Evolutionary conservation across 2,113 vertebrate genomes (phyloP).

Genomic region (Nansenia antarctica): DNA sequence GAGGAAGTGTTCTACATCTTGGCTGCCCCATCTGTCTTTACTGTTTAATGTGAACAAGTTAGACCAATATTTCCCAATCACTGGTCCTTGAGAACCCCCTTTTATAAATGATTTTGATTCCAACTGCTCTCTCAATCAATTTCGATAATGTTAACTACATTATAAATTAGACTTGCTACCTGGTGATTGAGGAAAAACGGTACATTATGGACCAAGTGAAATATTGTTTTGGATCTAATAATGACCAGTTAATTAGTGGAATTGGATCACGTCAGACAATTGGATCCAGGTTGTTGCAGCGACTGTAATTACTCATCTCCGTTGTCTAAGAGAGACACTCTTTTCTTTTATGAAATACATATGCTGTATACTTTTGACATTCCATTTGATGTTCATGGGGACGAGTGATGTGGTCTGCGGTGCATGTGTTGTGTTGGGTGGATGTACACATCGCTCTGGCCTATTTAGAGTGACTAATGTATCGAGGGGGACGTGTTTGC

Average conservation of each 20-base stretch:
- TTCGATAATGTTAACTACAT: not conserved
- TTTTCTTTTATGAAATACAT: slow-evolving; percentile 28
- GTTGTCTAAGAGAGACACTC: not conserved
- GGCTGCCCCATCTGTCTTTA: not conserved
- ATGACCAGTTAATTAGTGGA: slow-evolving; percentile 15
- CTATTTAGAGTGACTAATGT: slow-evolving; percentile 24
- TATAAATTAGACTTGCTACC: not conserved
- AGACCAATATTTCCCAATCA: not conserved
- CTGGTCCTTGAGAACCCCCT: not conserved
- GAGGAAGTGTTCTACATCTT: slow-evolving; percentile 7
- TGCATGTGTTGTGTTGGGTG: slow-evolving; percentile 28
- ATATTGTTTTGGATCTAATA: not conserved
- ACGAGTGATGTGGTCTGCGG: slow-evolving; percentile 26
- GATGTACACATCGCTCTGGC: slow-evolving; percentile 20
- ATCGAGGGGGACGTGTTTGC: slow-evolving; percentile 22
- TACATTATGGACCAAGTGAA: not conserved
- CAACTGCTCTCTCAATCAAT: not conserved
- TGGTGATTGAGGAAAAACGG: too few species aligned
- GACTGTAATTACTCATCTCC: slow-evolving; percentile 19
- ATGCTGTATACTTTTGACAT: slow-evolving; percentile 26
- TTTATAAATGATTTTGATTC: not conserved
- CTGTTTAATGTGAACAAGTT: not conserved
- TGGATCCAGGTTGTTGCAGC: slow-evolving; percentile 25
- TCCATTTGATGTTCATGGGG: slow-evolving; percentile 36
- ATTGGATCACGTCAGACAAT: not conserved